A percentile compares a stretch with the other conserved stretches of the same genome.
Conservation (phyloP, 2,797 vertebrate genomes). For the Apodemus agrarius region DNA sequence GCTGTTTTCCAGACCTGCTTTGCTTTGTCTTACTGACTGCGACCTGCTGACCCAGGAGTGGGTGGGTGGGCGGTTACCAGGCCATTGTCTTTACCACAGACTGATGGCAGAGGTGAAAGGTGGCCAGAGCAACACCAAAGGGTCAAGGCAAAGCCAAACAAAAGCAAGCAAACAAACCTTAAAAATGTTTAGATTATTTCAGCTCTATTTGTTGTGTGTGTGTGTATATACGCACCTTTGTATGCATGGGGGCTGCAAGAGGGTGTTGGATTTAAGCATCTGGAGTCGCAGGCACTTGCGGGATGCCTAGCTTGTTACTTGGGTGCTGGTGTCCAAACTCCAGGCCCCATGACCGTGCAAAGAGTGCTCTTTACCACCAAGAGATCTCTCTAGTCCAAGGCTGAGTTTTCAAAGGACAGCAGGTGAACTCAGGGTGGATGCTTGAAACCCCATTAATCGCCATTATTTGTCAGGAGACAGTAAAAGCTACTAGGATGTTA, state of each 20-base stretch:
- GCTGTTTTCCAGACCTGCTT: not conserved
- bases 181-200: not conserved
- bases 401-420: not conserved
- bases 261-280: not conserved
- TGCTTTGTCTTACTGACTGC: not conserved
- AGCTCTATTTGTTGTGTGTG: not conserved
- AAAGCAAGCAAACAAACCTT: not conserved
- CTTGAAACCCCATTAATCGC: not conserved
- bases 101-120: not conserved
- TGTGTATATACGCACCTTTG: not conserved
- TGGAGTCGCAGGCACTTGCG: not conserved
- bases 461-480: constrained; percentile 13
- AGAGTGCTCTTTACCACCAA: too few relatives aligned
- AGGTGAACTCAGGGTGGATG: not conserved
- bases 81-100: not conserved
- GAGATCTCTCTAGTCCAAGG: not conserved
- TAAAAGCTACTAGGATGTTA: constrained; percentile 6
- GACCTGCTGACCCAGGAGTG: not conserved
- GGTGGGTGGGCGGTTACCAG: not conserved
- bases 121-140: not conserved
- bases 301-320: not conserved
- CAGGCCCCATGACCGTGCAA: not conserved
- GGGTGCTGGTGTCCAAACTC: not conserved
- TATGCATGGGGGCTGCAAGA: not conserved
- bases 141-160: not conserved